Conservation (phyloP, 2,888 invertebrate species). For the Synergus gifuensis region DNA sequence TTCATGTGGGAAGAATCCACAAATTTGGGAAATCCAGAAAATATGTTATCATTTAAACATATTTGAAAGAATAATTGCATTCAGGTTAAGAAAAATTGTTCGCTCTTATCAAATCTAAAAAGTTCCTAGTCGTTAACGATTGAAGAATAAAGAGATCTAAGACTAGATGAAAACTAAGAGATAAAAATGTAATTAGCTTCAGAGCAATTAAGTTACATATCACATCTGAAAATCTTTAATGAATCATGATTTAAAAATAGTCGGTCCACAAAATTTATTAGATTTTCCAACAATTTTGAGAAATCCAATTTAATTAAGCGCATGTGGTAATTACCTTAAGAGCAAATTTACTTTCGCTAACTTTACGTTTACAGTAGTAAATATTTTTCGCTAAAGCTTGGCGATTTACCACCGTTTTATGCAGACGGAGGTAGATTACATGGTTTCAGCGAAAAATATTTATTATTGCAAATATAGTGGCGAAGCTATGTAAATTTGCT, state of each 20-base stretch:
- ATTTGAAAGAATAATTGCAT: neutral
- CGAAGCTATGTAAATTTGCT: too few species aligned
- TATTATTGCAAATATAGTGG: too few species aligned
- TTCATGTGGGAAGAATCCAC: neutral
- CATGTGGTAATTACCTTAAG: too few species aligned
- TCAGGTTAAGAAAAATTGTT: neutral
- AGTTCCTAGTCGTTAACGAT: constrained; percentile 26
- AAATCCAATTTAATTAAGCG: too few species aligned
- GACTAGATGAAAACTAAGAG: neutral
- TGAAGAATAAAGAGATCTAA: neutral
- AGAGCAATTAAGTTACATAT: constrained; percentile 26
- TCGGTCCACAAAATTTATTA: neutral
- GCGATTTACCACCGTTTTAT: too few species aligned
- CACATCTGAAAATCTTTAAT: neutral
- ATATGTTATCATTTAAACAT: neutral
- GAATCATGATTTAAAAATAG: neutral
- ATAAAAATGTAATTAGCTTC: constrained; percentile 26
- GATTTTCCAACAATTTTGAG: too few species aligned
- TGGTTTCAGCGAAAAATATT: too few species aligned
- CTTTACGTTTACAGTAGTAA: too few species aligned
- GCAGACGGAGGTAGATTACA: too few species aligned
- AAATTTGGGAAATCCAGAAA: neutral
- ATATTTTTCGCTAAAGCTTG: too few species aligned
- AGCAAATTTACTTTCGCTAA: too few species aligned
- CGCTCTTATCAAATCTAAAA: constrained; percentile 8